A percentile compares a stretch with the other conserved stretches of the same genome.
Evolutionary conservation across 2,113 vertebrate species (phyloP).

Genomic region (Microtus montanus): DNA sequence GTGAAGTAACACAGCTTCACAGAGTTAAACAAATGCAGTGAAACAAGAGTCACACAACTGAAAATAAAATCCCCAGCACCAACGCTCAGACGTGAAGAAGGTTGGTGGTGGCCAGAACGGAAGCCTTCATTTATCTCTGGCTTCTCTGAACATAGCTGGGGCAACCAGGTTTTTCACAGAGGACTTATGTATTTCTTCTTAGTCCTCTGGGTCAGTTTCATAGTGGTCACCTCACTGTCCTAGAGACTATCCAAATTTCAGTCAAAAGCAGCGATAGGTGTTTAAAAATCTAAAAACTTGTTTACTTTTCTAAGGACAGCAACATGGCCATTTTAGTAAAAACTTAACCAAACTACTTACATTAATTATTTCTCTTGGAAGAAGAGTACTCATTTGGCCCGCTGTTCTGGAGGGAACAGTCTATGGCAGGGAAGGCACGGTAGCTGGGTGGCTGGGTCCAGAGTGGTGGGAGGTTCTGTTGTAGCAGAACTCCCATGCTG

Average conservation of each 20-base stretch:
- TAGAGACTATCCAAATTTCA: neutral
- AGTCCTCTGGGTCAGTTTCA: neutral
- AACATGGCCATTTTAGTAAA: neutral
- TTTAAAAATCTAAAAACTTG: neutral
- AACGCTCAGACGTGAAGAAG: fast-evolving
- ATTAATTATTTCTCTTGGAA: neutral
- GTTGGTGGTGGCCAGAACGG: fast-evolving
- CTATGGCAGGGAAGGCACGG: neutral
- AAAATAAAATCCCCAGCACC: too few relatives aligned
- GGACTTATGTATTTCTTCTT: neutral
- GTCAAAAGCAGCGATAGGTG: neutral
- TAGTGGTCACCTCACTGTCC: fast-evolving
- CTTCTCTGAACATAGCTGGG: fast-evolving
- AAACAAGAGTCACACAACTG: too few relatives aligned
- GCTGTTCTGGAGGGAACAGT: neutral
- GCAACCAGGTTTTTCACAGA: fast-evolving
- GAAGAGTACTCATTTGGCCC: too few relatives aligned
- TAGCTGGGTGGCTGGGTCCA: too few relatives aligned
- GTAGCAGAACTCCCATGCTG: too few relatives aligned
- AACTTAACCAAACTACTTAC: neutral
- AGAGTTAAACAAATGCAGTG: too few relatives aligned
- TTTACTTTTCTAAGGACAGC: neutral
- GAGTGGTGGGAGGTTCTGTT: neutral
- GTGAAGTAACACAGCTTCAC: too few relatives aligned
- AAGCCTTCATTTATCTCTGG: fast-evolving